Evolutionary conservation across 2,113 vertebrate species (phyloP).

Genomic region (Poicephalus meyeri): DNA sequence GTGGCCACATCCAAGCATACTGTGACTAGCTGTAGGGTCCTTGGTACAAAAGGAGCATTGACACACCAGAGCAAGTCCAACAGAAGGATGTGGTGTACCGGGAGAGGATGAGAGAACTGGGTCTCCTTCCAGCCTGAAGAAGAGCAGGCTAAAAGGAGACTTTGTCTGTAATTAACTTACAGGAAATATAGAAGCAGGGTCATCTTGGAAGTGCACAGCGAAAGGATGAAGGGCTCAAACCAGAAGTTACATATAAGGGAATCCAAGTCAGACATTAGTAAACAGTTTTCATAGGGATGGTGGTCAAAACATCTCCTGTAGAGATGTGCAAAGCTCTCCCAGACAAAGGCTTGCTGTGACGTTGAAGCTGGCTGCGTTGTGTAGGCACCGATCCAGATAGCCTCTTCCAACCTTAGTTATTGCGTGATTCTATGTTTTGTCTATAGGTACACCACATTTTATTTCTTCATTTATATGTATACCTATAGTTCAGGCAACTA

Average conservation of each 20-base stretch:
- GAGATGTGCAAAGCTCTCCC: background rate
- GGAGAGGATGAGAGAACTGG: background rate
- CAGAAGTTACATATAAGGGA: background rate
- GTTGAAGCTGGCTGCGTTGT: background rate
- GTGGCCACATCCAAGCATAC: background rate
- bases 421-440: background rate
- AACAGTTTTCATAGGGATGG: background rate
- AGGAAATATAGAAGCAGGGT: background rate
- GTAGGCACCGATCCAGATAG: background rate
- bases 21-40: fast-evolving
- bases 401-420: background rate
- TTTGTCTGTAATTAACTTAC: background rate
- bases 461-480: background rate
- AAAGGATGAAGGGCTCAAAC: background rate
- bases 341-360: background rate
- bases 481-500: background rate
- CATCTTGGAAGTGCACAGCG: background rate
- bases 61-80: background rate
- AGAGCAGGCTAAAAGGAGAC: background rate
- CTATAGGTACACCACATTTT: background rate
- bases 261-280: background rate
- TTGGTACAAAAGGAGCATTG: background rate
- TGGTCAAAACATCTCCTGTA: background rate
- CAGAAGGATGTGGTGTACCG: background rate
- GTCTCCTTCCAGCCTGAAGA: background rate